A percentile compares a stretch with the other conserved stretches of the same genome.
Conservation (phyloP, 2,888 invertebrate species). For the Homarus gammarus region DNA sequence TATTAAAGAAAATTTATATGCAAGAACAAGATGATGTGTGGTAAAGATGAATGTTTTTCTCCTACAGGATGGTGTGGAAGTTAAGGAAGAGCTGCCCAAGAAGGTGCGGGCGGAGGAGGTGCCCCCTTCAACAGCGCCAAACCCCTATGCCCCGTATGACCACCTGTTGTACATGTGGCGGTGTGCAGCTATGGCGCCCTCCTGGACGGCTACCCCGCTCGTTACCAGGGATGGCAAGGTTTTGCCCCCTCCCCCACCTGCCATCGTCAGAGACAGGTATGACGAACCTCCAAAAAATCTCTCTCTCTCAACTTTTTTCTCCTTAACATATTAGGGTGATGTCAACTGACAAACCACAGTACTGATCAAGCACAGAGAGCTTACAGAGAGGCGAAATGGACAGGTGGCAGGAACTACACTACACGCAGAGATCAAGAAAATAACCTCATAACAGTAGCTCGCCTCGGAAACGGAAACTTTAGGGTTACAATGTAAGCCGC, state of each 20-base stretch:
- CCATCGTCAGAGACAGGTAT: conserved; percentile 71
- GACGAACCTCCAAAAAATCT: neutral
- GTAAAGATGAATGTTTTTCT: neutral
- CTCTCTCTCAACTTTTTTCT: neutral
- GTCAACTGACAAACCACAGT: too few species aligned
- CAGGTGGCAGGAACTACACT: too few species aligned
- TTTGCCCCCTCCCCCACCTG: conserved; percentile 67
- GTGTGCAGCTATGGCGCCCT: conserved; percentile 31
- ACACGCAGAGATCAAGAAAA: too few species aligned
- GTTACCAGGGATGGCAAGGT: conserved; percentile 68
- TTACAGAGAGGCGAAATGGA: too few species aligned
- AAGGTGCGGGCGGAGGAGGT: conserved; percentile 68
- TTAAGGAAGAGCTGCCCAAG: conserved; percentile 66
- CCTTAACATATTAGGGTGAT: too few species aligned
- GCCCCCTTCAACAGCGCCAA: neutral
- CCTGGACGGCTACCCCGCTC: conserved; percentile 62
- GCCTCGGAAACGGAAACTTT: too few species aligned
- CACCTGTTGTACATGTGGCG: conserved; percentile 54
- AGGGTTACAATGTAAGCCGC: too few species aligned
- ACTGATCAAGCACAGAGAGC: too few species aligned
- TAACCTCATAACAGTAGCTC: too few species aligned
- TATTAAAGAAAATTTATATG: neutral
- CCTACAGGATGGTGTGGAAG: conserved; percentile 65
- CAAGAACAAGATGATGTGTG: neutral
- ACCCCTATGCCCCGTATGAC: conserved; percentile 19